Percentiles rank a stretch among this genome's conserved stretches.
These are phyloP conservation scores for Tapera naevia DNA, from an alignment of 2,797 vertebrate genomes.

Conservation along the genomic window DNA sequence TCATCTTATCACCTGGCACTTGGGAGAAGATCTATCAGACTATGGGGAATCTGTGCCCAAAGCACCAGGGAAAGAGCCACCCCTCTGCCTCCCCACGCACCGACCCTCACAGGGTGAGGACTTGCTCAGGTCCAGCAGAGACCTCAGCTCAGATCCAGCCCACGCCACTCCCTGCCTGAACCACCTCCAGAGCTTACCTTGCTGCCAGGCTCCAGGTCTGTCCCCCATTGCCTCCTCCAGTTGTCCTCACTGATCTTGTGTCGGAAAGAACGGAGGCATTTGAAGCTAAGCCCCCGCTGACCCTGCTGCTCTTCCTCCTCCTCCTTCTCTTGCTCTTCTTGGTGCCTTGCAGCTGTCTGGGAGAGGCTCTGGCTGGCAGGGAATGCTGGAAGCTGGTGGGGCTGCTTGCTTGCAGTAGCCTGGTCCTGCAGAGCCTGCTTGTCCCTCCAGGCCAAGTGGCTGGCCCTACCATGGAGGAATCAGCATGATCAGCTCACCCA, in stretches of 20 bases:
- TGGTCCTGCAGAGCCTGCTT: neutral
- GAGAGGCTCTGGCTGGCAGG: neutral
- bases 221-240: constrained; percentile 67
- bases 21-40: neutral
- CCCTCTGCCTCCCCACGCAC: neutral
- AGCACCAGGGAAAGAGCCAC: neutral
- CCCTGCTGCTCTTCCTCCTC: neutral
- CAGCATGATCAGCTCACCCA: neutral
- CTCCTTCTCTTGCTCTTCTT: neutral
- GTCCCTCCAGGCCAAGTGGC: neutral
- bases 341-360: neutral
- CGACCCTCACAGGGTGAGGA: neutral
- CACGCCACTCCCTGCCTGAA: fast-evolving
- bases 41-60: neutral
- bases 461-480: neutral
- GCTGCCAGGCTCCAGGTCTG: neutral
- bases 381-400: neutral
- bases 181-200: neutral
- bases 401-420: neutral
- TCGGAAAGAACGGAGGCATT: constrained; percentile 70
- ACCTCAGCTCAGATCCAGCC: neutral
- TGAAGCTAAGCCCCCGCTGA: constrained; percentile 55
- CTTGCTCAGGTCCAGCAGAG: neutral
- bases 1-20: too few relatives aligned
- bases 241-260: constrained; percentile 31